Percentiles rank a stretch among this genome's conserved stretches.
Evolutionary conservation across 1,140 invertebrate species (phyloP).

Genomic region (Aphaenogaster ashmeadi): DNA sequence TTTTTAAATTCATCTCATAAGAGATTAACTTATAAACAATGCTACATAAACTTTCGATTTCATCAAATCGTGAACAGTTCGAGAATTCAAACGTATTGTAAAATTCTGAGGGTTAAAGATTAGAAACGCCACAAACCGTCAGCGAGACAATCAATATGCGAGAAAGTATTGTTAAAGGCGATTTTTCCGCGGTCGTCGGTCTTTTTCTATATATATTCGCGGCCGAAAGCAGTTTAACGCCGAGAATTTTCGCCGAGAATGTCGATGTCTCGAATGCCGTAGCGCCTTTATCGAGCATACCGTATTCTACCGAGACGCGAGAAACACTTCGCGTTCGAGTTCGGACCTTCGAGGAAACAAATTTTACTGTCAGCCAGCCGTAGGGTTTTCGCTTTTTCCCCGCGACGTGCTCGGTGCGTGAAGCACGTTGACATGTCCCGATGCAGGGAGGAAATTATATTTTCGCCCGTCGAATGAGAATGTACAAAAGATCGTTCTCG

Average conservation of each 20-base stretch:
- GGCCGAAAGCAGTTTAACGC: background rate
- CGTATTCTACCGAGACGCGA: background rate
- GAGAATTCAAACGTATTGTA: background rate
- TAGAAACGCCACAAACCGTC: background rate
- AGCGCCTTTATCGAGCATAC: background rate
- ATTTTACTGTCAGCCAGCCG: constrained; percentile 20
- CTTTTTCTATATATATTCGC: background rate
- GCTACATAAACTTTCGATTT: background rate
- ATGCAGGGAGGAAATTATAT: constrained; percentile 56
- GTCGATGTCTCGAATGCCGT: background rate
- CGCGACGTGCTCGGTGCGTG: background rate
- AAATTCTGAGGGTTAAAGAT: background rate
- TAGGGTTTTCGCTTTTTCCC: background rate
- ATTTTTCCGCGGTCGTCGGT: background rate
- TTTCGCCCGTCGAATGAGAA: constrained; percentile 55
- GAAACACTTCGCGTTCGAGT: constrained; percentile 16
- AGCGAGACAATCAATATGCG: constrained; percentile 16
- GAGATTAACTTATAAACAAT: background rate
- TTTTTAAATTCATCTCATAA: too few relatives aligned
- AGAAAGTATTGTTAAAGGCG: background rate
- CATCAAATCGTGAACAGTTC: background rate
- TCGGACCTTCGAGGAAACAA: constrained; percentile 34
- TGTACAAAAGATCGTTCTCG: constrained; percentile 45
- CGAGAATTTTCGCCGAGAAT: background rate
- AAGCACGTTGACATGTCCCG: constrained; percentile 41